Evolutionary conservation across 2,888 invertebrate species (phyloP), one percentile per base, ranked within the genome.

Genomic region (Brachypterus glaber): DNA sequence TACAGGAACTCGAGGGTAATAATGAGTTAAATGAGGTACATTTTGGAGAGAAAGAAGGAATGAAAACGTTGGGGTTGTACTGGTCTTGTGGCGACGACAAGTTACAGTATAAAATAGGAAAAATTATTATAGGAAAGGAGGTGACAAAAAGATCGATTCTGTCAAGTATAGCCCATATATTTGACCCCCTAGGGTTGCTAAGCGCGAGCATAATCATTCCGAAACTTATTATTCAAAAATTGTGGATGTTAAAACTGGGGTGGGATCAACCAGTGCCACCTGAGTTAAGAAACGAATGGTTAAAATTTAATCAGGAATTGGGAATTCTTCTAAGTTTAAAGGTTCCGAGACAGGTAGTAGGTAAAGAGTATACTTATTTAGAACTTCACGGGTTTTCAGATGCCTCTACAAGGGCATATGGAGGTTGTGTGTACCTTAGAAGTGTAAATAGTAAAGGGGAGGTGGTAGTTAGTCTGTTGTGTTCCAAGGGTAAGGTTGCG

Each of bases 191-290:
- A 7, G 47, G 46, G 3, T 26, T 46, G 7, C 7, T 46, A 24
- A 15, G 33, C 27, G 40, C 42, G 2, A 12, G 13, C 4, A 30
- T 41, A 13, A 41, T 47, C n/a, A 30, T 7, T 4, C 41, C 35
- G 8, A 47, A 46, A 37, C 9, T 47, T n/a, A n/a, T n/a, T n/a
- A n/a, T n/a, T 7, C 45, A 47, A 36, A n/a, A 35, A 26, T 15
- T 47, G 18, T 47, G 47, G 47, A 15, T 29, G n/a, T 5, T 12
- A 14, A 37, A 41, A 29, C 9, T 41, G 12, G 11, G n/a, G 1
- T 45, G 44, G 44, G 41, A 45, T 29, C 21, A 35, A 7, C 9
- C 17, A 27, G 8, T 33, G 9, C 33, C 33, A 4, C 8, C n/a
- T 5, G 33, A 36, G 5, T 21, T 21, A 21, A 21, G 21, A 21